Conservation (phyloP, 2,113 vertebrate species). For the Ciconia maguari region DNA sequence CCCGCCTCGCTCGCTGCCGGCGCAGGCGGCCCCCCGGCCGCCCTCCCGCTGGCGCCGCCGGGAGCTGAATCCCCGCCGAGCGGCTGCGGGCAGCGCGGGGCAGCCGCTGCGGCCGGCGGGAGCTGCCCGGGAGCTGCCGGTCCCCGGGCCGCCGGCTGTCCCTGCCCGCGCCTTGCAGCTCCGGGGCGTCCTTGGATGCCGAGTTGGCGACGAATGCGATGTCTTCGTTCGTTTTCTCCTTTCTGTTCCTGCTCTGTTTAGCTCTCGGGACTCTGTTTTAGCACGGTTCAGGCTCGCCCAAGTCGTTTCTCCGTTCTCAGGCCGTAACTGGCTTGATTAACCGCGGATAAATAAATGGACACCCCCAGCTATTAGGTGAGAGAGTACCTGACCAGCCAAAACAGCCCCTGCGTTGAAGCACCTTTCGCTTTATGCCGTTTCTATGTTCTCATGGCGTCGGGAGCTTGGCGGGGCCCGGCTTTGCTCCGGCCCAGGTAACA, state of each 20-base stretch:
- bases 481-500: neutral
- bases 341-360: too few relatives aligned
- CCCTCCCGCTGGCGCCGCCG: neutral
- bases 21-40: too few relatives aligned
- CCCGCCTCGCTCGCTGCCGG: too few relatives aligned
- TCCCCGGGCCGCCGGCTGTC: neutral
- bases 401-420: neutral
- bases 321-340: neutral
- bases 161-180: neutral
- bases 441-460: accelerated
- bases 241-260: neutral
- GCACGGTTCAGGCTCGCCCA: neutral
- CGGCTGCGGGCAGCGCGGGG: neutral
- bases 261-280: neutral
- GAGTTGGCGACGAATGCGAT: neutral
- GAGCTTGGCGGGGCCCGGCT: neutral
- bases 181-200: accelerated
- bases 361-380: neutral
- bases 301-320: neutral
- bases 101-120: too few relatives aligned
- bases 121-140: too few relatives aligned
- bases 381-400: too few relatives aligned
- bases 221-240: neutral
- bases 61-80: neutral
- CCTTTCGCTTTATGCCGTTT: neutral